phyloP scores from a whole-genome alignment of 2,888 invertebrate genomes.

The Miltochrista miniata region DNA sequence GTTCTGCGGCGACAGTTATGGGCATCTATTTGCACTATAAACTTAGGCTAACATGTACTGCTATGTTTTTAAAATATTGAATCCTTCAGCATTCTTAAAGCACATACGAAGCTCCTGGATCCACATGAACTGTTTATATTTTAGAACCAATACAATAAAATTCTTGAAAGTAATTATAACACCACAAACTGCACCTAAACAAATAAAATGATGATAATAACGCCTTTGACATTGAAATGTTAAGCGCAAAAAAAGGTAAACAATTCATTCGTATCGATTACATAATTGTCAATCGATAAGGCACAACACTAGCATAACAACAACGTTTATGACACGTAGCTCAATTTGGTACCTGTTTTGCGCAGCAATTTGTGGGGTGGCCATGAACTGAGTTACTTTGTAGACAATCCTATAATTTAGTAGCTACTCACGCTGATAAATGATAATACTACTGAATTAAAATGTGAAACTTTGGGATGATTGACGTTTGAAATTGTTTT shows the following conservation, averaged over 20 bases:
- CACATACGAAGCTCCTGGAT: too few relatives aligned
- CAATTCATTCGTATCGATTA: slow-evolving; percentile 9
- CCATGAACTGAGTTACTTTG: slow-evolving; percentile 9
- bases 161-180: neutral
- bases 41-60: too few relatives aligned
- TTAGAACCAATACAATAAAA: too few relatives aligned
- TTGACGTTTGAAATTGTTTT: too few relatives aligned
- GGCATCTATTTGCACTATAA: too few relatives aligned
- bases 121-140: too few relatives aligned
- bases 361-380: slow-evolving; percentile 39
- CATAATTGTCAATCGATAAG: slow-evolving; percentile 21
- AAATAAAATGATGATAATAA: slow-evolving; percentile 4
- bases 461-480: too few relatives aligned
- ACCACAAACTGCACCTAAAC: neutral
- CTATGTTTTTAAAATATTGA: too few relatives aligned
- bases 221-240: slow-evolving; percentile 7
- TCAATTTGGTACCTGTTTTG: slow-evolving; percentile 49
- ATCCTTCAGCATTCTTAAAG: too few relatives aligned
- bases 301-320: slow-evolving; percentile 37
- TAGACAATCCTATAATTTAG: neutral
- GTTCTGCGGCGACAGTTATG: too few relatives aligned
- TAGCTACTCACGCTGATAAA: too few relatives aligned
- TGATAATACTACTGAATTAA: too few relatives aligned
- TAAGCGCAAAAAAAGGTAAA: slow-evolving; percentile 1
- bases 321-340: slow-evolving; percentile 45